Evolutionary conservation across 2,113 vertebrate species (phyloP).

Genomic region (Cochlearius cochlearius): DNA sequence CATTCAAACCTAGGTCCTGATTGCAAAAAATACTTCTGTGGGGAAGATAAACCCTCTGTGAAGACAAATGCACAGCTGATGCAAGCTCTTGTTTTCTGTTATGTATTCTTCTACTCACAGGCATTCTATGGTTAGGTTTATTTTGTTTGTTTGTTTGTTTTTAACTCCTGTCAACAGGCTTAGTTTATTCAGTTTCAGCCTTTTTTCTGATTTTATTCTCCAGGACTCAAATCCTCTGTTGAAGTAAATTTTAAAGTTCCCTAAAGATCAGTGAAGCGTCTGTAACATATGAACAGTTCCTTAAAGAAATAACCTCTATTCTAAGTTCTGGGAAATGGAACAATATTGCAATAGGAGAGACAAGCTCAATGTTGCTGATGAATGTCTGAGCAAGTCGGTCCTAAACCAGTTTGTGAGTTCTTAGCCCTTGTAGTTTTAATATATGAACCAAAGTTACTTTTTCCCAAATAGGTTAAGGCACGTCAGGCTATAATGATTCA

Average conservation of each 20-base stretch:
- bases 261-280: not conserved
- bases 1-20: not conserved
- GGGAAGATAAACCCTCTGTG: not conserved
- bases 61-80: not conserved
- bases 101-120: not conserved
- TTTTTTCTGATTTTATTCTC: not conserved
- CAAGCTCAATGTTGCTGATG: not conserved
- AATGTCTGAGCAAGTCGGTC: not conserved
- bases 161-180: not conserved
- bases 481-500: not conserved
- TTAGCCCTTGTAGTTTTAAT: not conserved
- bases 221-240: not conserved
- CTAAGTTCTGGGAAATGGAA: not conserved
- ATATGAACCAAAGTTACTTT: not conserved
- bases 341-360: not conserved
- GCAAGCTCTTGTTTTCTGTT: not conserved
- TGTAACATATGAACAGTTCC: not conserved
- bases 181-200: not conserved
- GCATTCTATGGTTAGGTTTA: not conserved
- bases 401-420: not conserved
- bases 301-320: not conserved
- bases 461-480: not conserved
- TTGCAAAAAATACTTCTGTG: not conserved
- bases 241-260: not conserved
- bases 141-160: no score